Percentiles rank a stretch among this genome's conserved stretches.
Evolutionary conservation across 2,888 invertebrate species (phyloP).

Genomic region (Aphrophora alni): DNA sequence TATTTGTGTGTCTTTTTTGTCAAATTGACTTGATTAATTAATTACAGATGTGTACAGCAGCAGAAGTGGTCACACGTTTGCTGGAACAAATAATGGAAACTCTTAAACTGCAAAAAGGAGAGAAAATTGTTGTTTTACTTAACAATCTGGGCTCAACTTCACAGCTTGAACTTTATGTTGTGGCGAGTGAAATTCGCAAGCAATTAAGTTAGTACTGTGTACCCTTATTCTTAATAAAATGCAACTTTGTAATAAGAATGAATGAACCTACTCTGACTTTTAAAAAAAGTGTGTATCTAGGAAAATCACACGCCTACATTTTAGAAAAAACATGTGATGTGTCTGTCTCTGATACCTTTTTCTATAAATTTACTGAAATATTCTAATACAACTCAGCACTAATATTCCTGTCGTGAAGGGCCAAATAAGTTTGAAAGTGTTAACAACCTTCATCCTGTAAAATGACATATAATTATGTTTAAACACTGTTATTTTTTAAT

Average conservation of each 20-base stretch:
- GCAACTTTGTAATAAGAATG: no score
- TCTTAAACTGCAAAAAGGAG: conserved; percentile 39
- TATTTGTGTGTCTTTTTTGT: background rate
- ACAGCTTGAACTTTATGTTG: conserved; percentile 76
- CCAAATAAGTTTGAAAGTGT: no score
- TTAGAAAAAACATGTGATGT: no score
- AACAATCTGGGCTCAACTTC: conserved; percentile 82
- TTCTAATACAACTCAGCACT: no score
- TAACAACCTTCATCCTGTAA: no score
- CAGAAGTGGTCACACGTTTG: conserved; percentile 43
- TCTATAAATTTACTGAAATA: no score
- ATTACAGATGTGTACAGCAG: conserved; percentile 42
- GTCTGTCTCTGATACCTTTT: no score
- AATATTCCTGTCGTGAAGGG: no score
- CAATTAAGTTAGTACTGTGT: conserved; percentile 68
- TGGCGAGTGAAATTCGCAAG: conserved; percentile 68
- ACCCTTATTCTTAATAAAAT: background rate
- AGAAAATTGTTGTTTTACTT: conserved; percentile 68
- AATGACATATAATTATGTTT: no score
- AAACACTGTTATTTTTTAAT: no score
- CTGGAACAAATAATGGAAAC: conserved; percentile 45
- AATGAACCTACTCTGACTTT: no score
- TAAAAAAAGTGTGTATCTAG: no score
- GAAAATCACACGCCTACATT: conserved; percentile 18
- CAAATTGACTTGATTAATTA: background rate